Evolutionary conservation across 2,113 vertebrate species (phyloP).

Genomic region (Psilopsiagon aymara): DNA sequence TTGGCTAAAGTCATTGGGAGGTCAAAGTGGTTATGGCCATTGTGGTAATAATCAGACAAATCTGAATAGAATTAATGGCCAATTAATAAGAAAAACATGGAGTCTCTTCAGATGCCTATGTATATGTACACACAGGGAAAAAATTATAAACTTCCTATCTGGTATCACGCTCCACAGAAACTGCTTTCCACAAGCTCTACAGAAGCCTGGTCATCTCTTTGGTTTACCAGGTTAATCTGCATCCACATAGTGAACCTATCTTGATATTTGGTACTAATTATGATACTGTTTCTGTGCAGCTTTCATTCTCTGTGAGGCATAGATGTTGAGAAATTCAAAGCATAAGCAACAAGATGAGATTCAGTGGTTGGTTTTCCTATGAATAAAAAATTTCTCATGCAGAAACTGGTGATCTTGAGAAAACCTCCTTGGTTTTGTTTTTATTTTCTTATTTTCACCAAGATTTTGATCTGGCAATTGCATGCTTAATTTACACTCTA

Average conservation of each 20-base stretch:
- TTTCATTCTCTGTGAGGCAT: neutral
- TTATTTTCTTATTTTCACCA: neutral
- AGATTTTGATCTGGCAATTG: neutral
- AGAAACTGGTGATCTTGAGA: neutral
- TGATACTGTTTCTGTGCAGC: neutral
- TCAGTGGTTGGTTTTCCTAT: neutral
- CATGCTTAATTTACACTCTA: neutral
- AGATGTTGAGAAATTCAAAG: neutral
- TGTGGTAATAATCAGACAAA: neutral
- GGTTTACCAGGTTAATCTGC: neutral
- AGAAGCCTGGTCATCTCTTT: neutral
- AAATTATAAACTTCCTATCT: neutral
- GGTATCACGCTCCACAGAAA: neutral
- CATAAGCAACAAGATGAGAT: neutral
- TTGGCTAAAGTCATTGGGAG: neutral
- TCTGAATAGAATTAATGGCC: neutral
- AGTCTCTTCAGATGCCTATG: neutral
- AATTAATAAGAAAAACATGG: neutral
- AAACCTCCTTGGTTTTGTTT: neutral
- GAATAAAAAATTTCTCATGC: neutral
- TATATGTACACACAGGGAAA: rapidly evolving
- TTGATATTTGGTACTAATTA: rapidly evolving
- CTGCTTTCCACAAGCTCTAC: neutral
- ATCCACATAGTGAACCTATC: neutral
- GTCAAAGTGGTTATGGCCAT: neutral